phyloP scores from a whole-genome alignment of 2,888 invertebrate species.

The Cosmia pyralina region DNA sequence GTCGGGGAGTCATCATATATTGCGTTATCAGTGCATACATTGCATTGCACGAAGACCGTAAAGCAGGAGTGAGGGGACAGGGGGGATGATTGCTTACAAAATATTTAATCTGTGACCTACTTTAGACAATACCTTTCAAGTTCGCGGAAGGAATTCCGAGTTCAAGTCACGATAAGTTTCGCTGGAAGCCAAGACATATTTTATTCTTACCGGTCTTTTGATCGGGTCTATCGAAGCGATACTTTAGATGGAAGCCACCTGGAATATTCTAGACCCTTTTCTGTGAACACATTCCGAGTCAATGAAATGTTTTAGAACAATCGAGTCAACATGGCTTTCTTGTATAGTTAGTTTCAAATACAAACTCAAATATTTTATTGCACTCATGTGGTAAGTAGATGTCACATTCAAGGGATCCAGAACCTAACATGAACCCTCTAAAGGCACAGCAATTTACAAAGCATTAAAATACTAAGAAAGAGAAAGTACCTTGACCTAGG shows the following conservation, averaged over 20 bases:
- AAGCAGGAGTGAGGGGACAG: conserved; percentile 1
- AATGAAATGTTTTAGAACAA: conserved; percentile 15
- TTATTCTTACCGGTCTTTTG: conserved; percentile 46
- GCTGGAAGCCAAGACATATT: conserved; percentile 44
- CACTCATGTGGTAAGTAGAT: not conserved
- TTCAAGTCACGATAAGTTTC: conserved; percentile 36
- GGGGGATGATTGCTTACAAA: conserved; percentile 38
- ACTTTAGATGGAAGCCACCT: conserved; percentile 28
- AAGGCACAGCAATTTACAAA: not conserved
- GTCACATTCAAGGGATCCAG: not conserved
- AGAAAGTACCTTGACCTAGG: not conserved
- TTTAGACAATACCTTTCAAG: conserved; percentile 48
- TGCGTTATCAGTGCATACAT: conserved; percentile 55
- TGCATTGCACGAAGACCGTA: conserved; percentile 36
- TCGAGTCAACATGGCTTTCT: not conserved
- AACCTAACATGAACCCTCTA: not conserved
- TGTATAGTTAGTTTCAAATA: not conserved
- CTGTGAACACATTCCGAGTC: not conserved
- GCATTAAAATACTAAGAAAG: not conserved
- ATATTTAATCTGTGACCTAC: conserved; percentile 59
- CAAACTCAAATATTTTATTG: not conserved
- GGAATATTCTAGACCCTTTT: conserved; percentile 36
- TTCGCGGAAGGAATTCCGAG: conserved; percentile 42
- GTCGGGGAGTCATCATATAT: conserved; percentile 37
- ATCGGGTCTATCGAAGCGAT: conserved; percentile 30